Percentiles rank a stretch among this genome's conserved stretches.
Conservation (phyloP, 92 coral and sea anemone genomes). For the Parazoanthus swiftii region DNA sequence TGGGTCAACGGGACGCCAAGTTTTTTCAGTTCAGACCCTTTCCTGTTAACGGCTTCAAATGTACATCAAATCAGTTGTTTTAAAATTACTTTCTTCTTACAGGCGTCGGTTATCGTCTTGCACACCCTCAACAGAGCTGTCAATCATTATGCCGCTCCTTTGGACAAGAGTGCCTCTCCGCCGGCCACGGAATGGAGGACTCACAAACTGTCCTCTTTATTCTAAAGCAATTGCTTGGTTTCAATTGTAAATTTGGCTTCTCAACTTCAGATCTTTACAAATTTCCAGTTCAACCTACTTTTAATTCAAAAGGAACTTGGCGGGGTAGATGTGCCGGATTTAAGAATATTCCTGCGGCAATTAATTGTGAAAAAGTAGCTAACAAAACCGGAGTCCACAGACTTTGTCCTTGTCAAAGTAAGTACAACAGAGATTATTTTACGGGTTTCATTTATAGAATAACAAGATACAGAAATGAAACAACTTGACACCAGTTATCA, state of each 20-base stretch:
- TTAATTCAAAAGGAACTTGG: neutral
- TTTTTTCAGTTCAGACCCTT: too few relatives aligned
- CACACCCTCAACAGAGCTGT: conserved; percentile 13
- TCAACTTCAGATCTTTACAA: neutral
- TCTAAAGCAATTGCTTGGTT: conserved; percentile 24
- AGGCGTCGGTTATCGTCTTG: conserved; percentile 20
- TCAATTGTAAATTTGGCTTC: neutral
- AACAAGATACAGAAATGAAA: too few relatives aligned
- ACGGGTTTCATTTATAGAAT: too few relatives aligned
- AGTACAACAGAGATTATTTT: neutral
- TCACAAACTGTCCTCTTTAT: neutral
- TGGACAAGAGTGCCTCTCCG: conserved; percentile 14
- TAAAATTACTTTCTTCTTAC: neutral
- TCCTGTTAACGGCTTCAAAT: too few relatives aligned
- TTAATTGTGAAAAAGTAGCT: neutral
- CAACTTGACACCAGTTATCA: too few relatives aligned
- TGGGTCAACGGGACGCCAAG: too few relatives aligned
- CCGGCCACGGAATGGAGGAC: conserved; percentile 10
- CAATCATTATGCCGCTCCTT: neutral
- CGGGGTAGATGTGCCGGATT: neutral
- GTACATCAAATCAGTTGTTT: neutral
- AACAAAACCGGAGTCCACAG: neutral
- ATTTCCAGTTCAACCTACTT: neutral
- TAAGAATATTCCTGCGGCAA: conserved; percentile 2
- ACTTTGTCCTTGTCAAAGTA: conserved; percentile 36